These are phyloP conservation scores for Tipula lateralis DNA, from an alignment of 2,888 invertebrate genomes.

Conservation along the genomic window DNA sequence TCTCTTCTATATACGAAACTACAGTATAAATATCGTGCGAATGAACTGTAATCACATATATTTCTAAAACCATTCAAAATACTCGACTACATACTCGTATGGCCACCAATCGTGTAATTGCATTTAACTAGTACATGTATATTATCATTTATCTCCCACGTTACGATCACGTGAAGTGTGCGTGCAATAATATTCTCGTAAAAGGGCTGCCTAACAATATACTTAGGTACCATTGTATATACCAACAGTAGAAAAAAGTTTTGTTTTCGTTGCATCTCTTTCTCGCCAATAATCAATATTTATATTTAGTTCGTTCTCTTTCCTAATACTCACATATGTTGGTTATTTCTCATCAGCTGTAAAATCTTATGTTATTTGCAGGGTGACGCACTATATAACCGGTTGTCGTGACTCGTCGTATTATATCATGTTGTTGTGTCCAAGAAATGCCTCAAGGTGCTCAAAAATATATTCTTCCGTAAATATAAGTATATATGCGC, in stretches of 20 bases:
- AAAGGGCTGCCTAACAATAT: not conserved
- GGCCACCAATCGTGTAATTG: not conserved
- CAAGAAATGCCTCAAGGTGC: not conserved
- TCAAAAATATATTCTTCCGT: no score
- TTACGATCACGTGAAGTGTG: not conserved
- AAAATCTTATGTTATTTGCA: not conserved
- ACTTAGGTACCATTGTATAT: no score
- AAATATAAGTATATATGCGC: no score
- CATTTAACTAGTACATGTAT: not conserved
- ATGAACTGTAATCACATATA: not conserved
- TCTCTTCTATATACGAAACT: not conserved
- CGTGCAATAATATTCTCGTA: not conserved
- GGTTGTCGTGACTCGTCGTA: no score
- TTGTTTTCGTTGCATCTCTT: conserved; percentile 11
- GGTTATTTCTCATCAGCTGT: not conserved
- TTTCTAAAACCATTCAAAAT: not conserved
- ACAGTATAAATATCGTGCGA: not conserved
- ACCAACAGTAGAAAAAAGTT: no score
- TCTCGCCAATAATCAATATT: not conserved
- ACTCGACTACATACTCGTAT: not conserved
- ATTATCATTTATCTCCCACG: not conserved
- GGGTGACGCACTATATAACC: not conserved
- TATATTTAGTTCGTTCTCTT: not conserved
- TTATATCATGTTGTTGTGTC: no score
- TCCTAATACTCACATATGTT: not conserved